A percentile compares a stretch with the other conserved stretches of the same genome.
Evolutionary conservation across 2,888 invertebrate genomes (phyloP).

Genomic region (Melanargia galathea): DNA sequence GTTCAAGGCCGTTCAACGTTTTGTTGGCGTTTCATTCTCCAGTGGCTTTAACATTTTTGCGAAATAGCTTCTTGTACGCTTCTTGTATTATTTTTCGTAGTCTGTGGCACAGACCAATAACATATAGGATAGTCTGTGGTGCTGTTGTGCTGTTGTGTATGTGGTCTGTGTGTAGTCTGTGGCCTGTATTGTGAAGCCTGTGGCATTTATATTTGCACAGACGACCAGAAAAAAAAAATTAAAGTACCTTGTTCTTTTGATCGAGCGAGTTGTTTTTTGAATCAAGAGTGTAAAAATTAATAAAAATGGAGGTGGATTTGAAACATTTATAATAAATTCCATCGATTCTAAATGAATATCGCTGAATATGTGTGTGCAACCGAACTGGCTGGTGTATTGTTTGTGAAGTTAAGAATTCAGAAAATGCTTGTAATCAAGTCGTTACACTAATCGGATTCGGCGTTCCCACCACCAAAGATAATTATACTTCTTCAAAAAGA

Average conservation of each 20-base stretch:
- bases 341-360: conserved; percentile 20
- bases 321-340: conserved; percentile 32
- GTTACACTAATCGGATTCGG: conserved; percentile 21
- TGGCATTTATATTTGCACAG: too few relatives aligned
- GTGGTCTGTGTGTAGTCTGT: too few relatives aligned
- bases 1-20: too few relatives aligned
- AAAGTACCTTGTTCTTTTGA: conserved; percentile 32
- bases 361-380: conserved; percentile 18
- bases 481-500: conserved; percentile 62
- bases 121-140: too few relatives aligned
- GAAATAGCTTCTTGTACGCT: too few relatives aligned
- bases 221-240: too few relatives aligned
- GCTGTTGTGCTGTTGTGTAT: too few relatives aligned
- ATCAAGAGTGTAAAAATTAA: conserved; percentile 30
- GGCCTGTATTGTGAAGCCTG: too few relatives aligned
- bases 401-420: conserved; percentile 19
- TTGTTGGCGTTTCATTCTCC: too few relatives aligned
- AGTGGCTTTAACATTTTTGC: too few relatives aligned
- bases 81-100: too few relatives aligned
- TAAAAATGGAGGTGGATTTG: conserved; percentile 42
- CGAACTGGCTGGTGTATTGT: conserved; percentile 21
- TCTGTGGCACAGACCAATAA: too few relatives aligned
- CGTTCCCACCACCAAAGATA: conserved; percentile 19
- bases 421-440: conserved; percentile 31
- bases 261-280: conserved; percentile 30